A percentile compares a stretch with the other conserved stretches of the same genome.
Evolutionary conservation across 2,113 vertebrate species (phyloP).

Genomic region (Zootoca vivipara): DNA sequence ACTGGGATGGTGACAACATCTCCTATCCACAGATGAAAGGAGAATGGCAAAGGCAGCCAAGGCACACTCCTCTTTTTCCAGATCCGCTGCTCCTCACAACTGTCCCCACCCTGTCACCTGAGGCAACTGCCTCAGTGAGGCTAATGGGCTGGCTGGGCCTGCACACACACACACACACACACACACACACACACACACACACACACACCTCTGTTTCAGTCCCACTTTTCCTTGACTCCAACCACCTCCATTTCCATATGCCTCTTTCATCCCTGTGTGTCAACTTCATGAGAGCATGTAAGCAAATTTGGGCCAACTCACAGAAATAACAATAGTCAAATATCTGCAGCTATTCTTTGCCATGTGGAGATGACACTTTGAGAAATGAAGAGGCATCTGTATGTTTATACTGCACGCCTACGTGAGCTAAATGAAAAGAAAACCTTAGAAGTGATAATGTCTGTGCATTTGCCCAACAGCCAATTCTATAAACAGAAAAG

Average conservation of each 20-base stretch:
- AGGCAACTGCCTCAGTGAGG: too few species aligned
- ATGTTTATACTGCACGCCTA: conserved; percentile 18
- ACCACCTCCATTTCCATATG: background rate
- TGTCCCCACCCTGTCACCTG: too few species aligned
- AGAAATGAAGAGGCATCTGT: conserved; percentile 39
- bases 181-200: too few species aligned
- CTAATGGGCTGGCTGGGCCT: too few species aligned
- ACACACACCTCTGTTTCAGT: background rate
- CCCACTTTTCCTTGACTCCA: conserved; percentile 33
- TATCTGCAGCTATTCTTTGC: conserved; percentile 23
- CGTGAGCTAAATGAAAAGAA: conserved; percentile 13
- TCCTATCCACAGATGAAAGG: too few species aligned
- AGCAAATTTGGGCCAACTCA: conserved; percentile 51
- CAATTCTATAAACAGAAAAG: background rate
- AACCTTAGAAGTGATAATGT: background rate
- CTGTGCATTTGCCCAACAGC: background rate
- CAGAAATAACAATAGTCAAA: conserved; percentile 50
- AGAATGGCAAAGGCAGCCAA: too few species aligned
- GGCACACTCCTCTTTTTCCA: too few species aligned
- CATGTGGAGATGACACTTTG: conserved; percentile 24
- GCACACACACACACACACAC: too few species aligned
- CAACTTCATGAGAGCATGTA: conserved; percentile 3
- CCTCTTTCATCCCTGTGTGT: conserved; percentile 4
- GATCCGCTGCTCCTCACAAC: too few species aligned
- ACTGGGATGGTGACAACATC: too few species aligned